phyloP scores from a whole-genome alignment of 2,113 vertebrate genomes.

The Nanorana parkeri region DNA sequence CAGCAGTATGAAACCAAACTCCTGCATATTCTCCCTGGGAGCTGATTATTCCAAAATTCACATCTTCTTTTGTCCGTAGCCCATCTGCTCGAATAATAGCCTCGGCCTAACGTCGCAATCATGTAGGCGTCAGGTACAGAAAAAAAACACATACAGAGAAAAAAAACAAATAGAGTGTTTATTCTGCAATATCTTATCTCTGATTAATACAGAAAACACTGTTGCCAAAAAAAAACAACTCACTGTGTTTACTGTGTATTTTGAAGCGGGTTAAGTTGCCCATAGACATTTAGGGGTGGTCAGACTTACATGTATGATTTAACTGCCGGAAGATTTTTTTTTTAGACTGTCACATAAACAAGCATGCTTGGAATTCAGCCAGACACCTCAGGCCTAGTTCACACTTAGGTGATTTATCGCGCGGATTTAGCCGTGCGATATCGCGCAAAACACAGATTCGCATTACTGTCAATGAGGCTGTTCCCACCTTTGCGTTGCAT shows the following conservation, averaged over 20 bases:
- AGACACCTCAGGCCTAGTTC: no score
- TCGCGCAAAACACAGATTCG: no score
- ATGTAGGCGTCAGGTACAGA: constrained; percentile 31
- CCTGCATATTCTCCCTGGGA: constrained; percentile 40
- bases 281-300: no score
- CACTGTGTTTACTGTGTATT: background rate
- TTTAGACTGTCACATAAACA: no score
- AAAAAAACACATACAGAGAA: background rate
- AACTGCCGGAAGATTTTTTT: no score
- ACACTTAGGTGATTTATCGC: no score
- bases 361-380: no score
- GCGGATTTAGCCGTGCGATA: no score
- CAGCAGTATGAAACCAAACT: constrained; percentile 48
- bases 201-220: background rate
- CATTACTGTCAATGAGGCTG: no score
- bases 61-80: constrained; percentile 42
- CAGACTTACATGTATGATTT: no score
- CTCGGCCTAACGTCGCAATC: constrained; percentile 30
- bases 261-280: background rate
- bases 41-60: constrained; percentile 45
- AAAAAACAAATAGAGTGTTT: constrained; percentile 26
- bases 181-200: background rate
- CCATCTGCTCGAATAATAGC: constrained; percentile 47
- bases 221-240: background rate
- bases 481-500: no score